Conservation (phyloP, 2,113 vertebrate species). For the Tylochromis polylepis region DNA sequence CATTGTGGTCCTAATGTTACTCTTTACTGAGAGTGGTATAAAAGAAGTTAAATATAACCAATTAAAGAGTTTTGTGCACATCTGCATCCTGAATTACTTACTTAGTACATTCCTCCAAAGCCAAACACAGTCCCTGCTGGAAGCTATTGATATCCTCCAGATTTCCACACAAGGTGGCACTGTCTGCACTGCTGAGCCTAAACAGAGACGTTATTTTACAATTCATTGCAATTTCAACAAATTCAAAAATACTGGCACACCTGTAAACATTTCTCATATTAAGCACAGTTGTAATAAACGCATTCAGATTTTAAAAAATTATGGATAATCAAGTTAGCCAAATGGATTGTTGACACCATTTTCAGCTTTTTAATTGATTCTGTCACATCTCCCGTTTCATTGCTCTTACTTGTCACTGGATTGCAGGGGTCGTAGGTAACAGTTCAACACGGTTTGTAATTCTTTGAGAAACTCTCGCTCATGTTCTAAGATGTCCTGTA, state of each 20-base stretch:
- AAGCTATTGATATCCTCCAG: constrained; percentile 91
- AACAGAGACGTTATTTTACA: neutral
- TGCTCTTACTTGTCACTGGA: constrained; percentile 91
- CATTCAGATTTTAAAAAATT: neutral
- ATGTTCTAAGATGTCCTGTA: constrained; percentile 95
- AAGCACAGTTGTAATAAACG: neutral
- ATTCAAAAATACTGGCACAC: fast-evolving
- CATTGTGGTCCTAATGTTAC: neutral
- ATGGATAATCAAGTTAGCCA: neutral
- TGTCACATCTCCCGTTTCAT: neutral
- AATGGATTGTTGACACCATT: neutral
- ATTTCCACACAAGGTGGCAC: constrained; percentile 83
- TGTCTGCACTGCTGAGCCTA: constrained; percentile 83
- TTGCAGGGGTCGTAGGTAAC: constrained; percentile 90
- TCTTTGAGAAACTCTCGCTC: constrained; percentile 96
- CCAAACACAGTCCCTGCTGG: constrained; percentile 87
- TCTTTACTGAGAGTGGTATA: neutral
- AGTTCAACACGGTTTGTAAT: constrained; percentile 85
- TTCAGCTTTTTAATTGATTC: neutral
- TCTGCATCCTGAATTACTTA: constrained; percentile 64
- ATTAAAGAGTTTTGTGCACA: fast-evolving
- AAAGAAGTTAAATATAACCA: neutral
- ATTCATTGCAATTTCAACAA: neutral
- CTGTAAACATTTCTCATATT: neutral
- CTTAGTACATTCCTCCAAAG: constrained; percentile 93